phyloP scores from a whole-genome alignment of 1,140 invertebrate species.

The Homarus americanus region DNA sequence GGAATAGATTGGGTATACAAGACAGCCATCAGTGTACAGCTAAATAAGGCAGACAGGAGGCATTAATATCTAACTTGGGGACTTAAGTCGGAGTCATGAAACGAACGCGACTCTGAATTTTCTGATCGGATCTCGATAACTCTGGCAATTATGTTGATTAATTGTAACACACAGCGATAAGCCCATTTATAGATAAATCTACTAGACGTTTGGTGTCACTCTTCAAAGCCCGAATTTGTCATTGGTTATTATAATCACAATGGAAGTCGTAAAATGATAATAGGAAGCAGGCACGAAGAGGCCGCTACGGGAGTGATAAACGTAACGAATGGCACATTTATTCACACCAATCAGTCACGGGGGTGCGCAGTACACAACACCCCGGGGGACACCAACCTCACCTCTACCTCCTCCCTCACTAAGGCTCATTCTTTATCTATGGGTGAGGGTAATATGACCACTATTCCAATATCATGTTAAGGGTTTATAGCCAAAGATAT shows the following conservation, averaged over 20 bases:
- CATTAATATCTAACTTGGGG: too few species aligned
- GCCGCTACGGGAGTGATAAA: constrained; percentile 43
- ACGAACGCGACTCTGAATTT: constrained; percentile 40
- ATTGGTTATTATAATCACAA: constrained; percentile 67
- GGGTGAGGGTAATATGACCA: constrained; percentile 38
- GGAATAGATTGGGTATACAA: background rate
- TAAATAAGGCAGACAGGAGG: too few species aligned
- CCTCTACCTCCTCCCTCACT: background rate
- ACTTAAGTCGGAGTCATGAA: constrained; percentile 2
- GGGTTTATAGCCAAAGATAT: constrained; percentile 49
- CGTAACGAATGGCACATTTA: constrained; percentile 60
- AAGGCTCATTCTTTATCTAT: constrained; percentile 23
- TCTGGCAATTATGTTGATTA: constrained; percentile 67
- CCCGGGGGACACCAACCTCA: background rate
- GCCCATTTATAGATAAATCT: constrained; percentile 62
- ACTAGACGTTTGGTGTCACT: constrained; percentile 35
- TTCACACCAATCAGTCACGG: constrained; percentile 65
- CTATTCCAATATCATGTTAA: constrained; percentile 54
- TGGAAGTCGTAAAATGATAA: constrained; percentile 63
- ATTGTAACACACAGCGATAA: constrained; percentile 62
- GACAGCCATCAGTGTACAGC: too few species aligned
- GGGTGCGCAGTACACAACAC: background rate
- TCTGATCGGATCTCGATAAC: constrained; percentile 46
- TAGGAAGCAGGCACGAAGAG: constrained; percentile 10
- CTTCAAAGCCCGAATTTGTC: constrained; percentile 66